phyloP scores from a whole-genome alignment of 2,113 vertebrate species.

The Rhipidura dahli region DNA sequence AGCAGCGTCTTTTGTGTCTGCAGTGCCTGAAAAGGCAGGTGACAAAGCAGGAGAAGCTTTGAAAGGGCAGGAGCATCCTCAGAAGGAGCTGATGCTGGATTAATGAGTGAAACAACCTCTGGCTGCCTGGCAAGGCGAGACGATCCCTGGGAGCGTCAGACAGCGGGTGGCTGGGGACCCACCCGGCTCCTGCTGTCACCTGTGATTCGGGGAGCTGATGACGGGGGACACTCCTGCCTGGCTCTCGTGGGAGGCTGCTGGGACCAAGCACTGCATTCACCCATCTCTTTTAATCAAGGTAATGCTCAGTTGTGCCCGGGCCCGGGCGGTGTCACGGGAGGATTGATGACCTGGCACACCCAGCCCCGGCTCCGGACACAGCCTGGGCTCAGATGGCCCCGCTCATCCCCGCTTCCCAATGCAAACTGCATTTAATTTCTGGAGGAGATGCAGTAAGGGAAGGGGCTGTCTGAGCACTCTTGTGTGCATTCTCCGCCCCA shows the following conservation, averaged over 20 bases:
- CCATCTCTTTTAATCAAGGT: conserved; percentile 36
- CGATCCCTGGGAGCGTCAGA: background rate
- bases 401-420: background rate
- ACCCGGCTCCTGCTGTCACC: background rate
- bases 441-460: background rate
- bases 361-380: background rate
- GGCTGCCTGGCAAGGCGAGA: background rate
- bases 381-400: background rate
- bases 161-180: background rate
- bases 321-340: background rate
- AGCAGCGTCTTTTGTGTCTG: background rate
- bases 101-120: background rate
- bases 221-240: background rate
- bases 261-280: background rate
- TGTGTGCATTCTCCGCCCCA: background rate
- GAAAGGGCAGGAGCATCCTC: conserved; percentile 12
- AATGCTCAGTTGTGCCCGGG: background rate
- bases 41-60: background rate
- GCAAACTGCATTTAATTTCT: background rate
- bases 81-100: background rate
- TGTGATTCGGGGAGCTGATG: background rate
- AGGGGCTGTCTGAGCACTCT: background rate
- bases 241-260: background rate
- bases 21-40: background rate
- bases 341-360: conserved; percentile 34